Evolutionary conservation across 2,113 vertebrate genomes (phyloP).

Genomic region (Porphyrio hochstetteri): DNA sequence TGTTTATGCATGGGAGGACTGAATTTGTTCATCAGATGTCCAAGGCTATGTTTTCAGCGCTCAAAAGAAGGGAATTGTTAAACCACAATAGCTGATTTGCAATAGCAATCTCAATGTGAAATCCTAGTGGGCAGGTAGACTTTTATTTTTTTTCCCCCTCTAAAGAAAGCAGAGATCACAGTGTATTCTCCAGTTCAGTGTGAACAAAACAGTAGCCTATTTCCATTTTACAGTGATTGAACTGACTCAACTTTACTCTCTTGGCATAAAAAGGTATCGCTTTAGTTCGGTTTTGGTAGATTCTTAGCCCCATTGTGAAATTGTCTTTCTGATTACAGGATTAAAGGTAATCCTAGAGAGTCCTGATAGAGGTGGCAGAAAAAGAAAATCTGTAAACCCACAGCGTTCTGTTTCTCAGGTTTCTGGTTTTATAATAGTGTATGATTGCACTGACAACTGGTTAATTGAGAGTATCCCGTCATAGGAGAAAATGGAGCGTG

Average conservation of each 20-base stretch:
- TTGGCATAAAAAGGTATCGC: neutral
- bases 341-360: constrained; percentile 64
- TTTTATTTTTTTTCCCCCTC: neutral
- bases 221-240: neutral
- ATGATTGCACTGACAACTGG: constrained; percentile 53
- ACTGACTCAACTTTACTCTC: neutral
- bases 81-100: constrained; percentile 9
- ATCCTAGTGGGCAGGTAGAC: constrained; percentile 32
- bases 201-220: constrained; percentile 38
- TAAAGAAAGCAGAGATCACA: neutral
- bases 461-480: neutral
- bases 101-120: constrained; percentile 56
- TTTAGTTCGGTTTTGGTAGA: constrained; percentile 32
- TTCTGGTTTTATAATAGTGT: constrained; percentile 41
- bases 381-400: constrained; percentile 41
- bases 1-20: neutral
- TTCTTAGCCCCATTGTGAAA: constrained; percentile 57
- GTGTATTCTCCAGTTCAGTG: neutral
- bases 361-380: constrained; percentile 24
- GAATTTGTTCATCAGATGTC: constrained; percentile 47
- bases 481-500: neutral
- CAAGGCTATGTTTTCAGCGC: constrained; percentile 28
- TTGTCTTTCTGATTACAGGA: constrained; percentile 38
- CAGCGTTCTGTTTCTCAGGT: neutral
- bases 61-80: constrained; percentile 29